A percentile compares a stretch with the other conserved stretches of the same genome.
phyloP scores from a whole-genome alignment of 2,888 invertebrate genomes.

The Drosophila emarginata region DNA sequence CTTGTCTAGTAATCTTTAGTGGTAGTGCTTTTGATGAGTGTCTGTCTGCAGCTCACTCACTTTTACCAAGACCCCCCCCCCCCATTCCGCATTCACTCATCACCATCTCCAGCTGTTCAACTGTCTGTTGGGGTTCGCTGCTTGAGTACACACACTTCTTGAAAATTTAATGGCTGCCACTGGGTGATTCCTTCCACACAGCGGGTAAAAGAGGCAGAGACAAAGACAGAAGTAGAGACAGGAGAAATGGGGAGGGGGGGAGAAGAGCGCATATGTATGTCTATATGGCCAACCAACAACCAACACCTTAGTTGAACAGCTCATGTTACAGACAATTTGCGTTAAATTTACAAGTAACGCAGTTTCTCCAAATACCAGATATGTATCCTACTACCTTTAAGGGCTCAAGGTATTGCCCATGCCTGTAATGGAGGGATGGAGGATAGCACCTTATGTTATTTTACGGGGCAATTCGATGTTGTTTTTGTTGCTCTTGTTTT shows the following conservation, averaged over 20 bases:
- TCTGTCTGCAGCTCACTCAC: background rate
- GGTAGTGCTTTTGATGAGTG: background rate
- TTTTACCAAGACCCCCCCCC: background rate
- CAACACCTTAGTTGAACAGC: slow-evolving; percentile 52
- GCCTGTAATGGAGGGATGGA: no score
- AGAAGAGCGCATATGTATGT: background rate
- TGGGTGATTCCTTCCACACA: slow-evolving; percentile 52
- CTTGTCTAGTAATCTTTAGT: slow-evolving; percentile 37
- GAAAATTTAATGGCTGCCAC: slow-evolving; percentile 75
- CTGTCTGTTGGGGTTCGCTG: slow-evolving; percentile 38
- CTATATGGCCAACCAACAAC: background rate
- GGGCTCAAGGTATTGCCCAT: background rate
- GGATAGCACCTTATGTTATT: slow-evolving; percentile 35
- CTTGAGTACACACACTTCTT: slow-evolving; percentile 51
- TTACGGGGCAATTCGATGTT: slow-evolving; percentile 22
- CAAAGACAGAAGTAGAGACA: no score
- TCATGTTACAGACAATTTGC: slow-evolving; percentile 78
- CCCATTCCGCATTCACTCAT: background rate
- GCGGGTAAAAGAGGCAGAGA: no score
- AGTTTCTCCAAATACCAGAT: slow-evolving; percentile 59
- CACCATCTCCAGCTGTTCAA: slow-evolving; percentile 12
- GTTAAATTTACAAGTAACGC: slow-evolving; percentile 75
- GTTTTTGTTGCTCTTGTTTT: slow-evolving; percentile 7
- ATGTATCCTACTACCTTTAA: slow-evolving; percentile 10
- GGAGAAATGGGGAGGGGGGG: background rate